Percentiles rank a stretch among this genome's conserved stretches.
Conservation (phyloP, 2,113 vertebrate genomes). For the Rattus norvegicus region DNA sequence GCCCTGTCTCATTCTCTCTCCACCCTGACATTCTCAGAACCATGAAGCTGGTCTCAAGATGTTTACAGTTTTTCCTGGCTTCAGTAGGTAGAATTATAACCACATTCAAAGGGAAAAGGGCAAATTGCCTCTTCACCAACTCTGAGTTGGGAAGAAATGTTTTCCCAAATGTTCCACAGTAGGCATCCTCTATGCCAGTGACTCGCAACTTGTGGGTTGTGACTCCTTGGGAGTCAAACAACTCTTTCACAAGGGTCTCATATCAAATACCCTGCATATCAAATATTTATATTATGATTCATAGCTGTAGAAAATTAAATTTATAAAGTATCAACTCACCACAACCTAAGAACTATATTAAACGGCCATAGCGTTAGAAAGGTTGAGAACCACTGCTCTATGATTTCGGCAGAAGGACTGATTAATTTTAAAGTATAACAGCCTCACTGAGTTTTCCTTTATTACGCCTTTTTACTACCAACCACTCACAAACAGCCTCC, state of each 20-base stretch:
- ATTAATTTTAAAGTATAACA: constrained; percentile 42
- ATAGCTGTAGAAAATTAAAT: neutral
- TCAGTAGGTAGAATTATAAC: constrained; percentile 36
- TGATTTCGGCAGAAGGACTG: constrained; percentile 9
- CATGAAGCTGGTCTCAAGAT: constrained; percentile 20
- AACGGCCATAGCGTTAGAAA: neutral
- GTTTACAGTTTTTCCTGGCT: constrained; percentile 4
- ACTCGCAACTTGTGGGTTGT: neutral
- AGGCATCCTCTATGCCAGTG: neutral
- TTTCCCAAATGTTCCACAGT: neutral
- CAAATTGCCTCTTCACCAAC: neutral
- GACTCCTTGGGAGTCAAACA: no score
- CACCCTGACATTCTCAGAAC: neutral
- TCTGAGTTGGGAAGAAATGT: neutral
- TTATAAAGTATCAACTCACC: neutral
- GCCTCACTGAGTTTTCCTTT: neutral
- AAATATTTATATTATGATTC: neutral
- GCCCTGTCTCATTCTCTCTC: constrained; percentile 1
- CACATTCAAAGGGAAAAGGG: constrained; percentile 27
- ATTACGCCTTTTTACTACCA: neutral
- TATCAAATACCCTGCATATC: neutral
- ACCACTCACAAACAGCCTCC: neutral
- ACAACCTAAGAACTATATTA: neutral
- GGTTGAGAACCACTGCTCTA: neutral
- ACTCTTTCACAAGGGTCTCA: neutral